These are phyloP conservation scores for Branchipolynoe longqiensis DNA, from an alignment of 2,888 invertebrate genomes.

Conservation along the genomic window DNA sequence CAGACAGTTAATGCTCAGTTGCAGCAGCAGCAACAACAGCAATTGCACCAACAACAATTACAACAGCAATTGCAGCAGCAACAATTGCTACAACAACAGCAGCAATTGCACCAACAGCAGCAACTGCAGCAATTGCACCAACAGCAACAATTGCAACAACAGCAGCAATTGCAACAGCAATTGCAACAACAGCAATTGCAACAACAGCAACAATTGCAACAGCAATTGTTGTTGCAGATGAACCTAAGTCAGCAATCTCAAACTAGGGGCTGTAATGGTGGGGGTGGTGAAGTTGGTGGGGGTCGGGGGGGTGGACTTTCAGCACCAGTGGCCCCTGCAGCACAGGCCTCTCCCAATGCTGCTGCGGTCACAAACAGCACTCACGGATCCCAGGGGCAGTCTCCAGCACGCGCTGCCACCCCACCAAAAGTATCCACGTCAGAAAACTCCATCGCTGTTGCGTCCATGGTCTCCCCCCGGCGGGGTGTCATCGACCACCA, in stretches of 20 bases:
- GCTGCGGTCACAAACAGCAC: not conserved
- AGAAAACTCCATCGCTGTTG: conserved; percentile 10
- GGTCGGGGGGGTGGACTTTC: too few relatives aligned
- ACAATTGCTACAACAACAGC: conserved; percentile 48
- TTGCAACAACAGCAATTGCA: not conserved
- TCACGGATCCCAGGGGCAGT: conserved; percentile 3
- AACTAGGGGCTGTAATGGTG: not conserved
- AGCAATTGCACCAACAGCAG: conserved; percentile 12
- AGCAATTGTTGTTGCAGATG: conserved; percentile 28
- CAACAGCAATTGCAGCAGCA: not conserved
- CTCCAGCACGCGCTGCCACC: conserved; percentile 60
- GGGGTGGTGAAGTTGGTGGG: too few relatives aligned
- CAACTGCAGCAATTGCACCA: not conserved
- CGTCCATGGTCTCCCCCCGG: conserved; percentile 16
- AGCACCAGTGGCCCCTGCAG: not conserved
- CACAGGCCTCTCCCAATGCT: not conserved
- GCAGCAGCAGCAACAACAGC: conserved; percentile 52
- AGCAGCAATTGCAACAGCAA: conserved; percentile 11
- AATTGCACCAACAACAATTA: conserved; percentile 18
- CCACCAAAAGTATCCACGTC: conserved; percentile 60
- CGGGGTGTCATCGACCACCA: conserved; percentile 9
- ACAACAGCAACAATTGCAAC: conserved; percentile 42
- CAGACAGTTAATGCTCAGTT: not conserved
- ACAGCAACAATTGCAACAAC: conserved; percentile 45
- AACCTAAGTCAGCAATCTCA: conserved; percentile 32